Evolutionary conservation across 23 tunicate species (phyloP).

Genomic region (Corella eumyota): DNA sequence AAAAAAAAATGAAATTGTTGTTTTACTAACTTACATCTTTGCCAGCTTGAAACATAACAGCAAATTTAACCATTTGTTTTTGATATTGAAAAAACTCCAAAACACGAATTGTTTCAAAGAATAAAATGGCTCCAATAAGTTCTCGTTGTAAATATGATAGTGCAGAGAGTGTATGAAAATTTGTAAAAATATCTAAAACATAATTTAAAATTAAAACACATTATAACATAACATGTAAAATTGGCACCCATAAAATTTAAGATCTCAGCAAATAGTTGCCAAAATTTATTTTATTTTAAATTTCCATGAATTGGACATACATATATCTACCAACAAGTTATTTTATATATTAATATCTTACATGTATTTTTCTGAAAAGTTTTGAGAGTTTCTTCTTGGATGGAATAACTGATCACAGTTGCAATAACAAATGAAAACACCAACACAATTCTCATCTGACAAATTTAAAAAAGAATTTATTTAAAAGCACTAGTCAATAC

Average conservation of each 20-base stretch:
- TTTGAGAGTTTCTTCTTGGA: slow-evolving; percentile 14
- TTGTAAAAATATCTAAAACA: slow-evolving; percentile 14
- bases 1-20: neutral
- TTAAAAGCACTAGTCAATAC: neutral
- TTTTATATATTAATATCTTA: slow-evolving; percentile 12
- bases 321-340: no score
- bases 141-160: slow-evolving; percentile 3
- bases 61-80: slow-evolving; percentile 26
- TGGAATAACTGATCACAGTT: neutral
- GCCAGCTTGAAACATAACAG: slow-evolving; percentile 13
- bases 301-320: no score
- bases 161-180: slow-evolving; percentile 18
- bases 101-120: slow-evolving; percentile 24
- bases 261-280: neutral
- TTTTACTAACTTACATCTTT: slow-evolving; percentile 5
- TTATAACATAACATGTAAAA: neutral
- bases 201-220: neutral
- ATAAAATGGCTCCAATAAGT: slow-evolving; percentile 12
- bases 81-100: slow-evolving; percentile 31
- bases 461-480: neutral
- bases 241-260: neutral
- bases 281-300: neutral
- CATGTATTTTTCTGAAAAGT: slow-evolving; percentile 36
- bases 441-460: slow-evolving; percentile 20
- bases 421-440: slow-evolving; percentile 7